phyloP scores from a whole-genome alignment of 2,113 vertebrate genomes.

The Colossoma macropomum region DNA sequence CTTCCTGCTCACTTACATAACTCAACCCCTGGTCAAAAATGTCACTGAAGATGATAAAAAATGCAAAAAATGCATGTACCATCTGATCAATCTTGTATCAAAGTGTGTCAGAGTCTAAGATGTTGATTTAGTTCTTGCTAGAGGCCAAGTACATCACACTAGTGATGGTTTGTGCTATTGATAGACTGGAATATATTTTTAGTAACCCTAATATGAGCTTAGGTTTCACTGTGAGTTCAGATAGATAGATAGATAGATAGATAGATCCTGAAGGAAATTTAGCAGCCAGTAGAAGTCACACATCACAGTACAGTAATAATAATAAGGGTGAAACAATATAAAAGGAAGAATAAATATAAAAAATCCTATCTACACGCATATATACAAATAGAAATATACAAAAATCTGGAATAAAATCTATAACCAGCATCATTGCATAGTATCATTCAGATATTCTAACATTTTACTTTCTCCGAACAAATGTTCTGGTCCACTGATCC shows the following conservation, averaged over 20 bases:
- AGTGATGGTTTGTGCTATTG: neutral
- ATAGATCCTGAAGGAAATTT: too few relatives aligned
- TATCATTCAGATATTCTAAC: neutral
- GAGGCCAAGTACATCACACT: neutral
- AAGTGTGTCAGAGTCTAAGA: neutral
- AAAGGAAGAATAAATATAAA: too few relatives aligned
- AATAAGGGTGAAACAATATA: too few relatives aligned
- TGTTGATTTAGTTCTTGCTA: neutral
- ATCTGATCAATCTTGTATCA: neutral
- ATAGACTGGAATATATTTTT: neutral
- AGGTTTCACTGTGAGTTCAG: neutral
- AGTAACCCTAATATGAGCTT: too few relatives aligned
- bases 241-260: too few relatives aligned
- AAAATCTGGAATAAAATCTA: too few relatives aligned
- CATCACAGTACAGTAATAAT: too few relatives aligned
- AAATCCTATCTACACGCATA: too few relatives aligned
- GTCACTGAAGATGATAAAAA: neutral
- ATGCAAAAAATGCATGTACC: neutral
- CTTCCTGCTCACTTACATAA: neutral
- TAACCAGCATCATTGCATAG: too few relatives aligned
- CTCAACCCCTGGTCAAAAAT: neutral
- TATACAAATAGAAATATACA: too few relatives aligned
- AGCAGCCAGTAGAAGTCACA: too few relatives aligned
- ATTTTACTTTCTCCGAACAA: conserved; percentile 1
- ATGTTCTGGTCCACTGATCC: too few relatives aligned